Evolutionary conservation across 2,797 vertebrate species (phyloP).

Genomic region (Acipenser transmontanus): DNA sequence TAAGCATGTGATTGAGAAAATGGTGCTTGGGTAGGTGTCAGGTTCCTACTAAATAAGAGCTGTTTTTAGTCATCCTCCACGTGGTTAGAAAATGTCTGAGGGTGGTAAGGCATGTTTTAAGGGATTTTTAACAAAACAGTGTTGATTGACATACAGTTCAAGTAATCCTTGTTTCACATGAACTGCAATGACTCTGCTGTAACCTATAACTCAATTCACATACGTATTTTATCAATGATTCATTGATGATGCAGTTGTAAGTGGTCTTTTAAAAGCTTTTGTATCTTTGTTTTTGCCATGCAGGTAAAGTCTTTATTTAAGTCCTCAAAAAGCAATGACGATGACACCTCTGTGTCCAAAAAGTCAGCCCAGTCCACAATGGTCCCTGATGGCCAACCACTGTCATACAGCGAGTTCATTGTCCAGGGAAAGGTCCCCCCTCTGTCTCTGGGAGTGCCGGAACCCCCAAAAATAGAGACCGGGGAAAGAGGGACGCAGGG

Average conservation of each 20-base stretch:
- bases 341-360: slow-evolving; percentile 12
- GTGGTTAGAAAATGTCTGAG: too few species aligned
- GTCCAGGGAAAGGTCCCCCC: slow-evolving; percentile 46
- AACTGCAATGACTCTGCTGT: too few species aligned
- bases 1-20: too few species aligned
- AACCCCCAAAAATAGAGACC: background rate
- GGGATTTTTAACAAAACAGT: too few species aligned
- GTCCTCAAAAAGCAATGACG: slow-evolving; percentile 33
- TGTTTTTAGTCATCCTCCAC: too few species aligned
- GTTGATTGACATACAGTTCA: too few species aligned
- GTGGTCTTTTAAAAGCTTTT: background rate
- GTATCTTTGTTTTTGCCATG: background rate
- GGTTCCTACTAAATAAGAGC: too few species aligned
- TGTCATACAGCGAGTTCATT: slow-evolving; percentile 62
- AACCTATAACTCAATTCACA: too few species aligned
- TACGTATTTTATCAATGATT: too few species aligned
- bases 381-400: slow-evolving; percentile 24
- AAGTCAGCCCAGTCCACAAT: slow-evolving; percentile 17
- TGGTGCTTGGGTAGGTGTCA: too few species aligned
- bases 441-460: background rate
- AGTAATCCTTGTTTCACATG: too few species aligned
- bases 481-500: background rate
- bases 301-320: slow-evolving; percentile 60
- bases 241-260: background rate
- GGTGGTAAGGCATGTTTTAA: too few species aligned